Conservation (phyloP, 2,888 invertebrate genomes). For the Leptarthrus brevirostris region DNA sequence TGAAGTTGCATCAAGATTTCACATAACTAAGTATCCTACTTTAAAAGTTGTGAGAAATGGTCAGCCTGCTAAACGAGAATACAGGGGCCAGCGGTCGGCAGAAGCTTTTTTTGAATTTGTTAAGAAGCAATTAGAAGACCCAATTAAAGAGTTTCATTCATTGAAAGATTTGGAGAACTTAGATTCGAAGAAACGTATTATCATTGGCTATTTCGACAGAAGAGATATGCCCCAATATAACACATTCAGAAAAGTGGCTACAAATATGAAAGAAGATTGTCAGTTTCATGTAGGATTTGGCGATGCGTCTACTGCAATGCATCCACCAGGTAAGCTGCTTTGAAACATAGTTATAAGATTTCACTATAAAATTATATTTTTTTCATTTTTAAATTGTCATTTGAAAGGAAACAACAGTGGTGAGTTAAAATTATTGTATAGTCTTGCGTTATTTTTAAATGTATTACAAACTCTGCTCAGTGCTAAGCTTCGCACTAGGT, state of each 20-base stretch:
- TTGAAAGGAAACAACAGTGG: conserved; percentile 2
- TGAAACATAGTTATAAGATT: background rate
- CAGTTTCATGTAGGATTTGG: conserved; percentile 93
- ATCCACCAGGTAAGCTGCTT: conserved; percentile 76
- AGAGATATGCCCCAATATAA: conserved; percentile 85
- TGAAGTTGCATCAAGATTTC: conserved; percentile 88
- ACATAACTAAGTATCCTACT: conserved; percentile 98
- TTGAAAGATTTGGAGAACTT: conserved; percentile 79
- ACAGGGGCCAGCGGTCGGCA: conserved; percentile 88
- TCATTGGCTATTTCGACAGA: conserved; percentile 89
- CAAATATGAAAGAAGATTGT: conserved; percentile 94
- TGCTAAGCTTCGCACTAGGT: too few species aligned
- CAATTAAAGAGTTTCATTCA: conserved; percentile 81
- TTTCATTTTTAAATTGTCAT: background rate
- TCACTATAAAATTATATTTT: background rate
- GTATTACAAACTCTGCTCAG: too few species aligned
- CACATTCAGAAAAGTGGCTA: conserved; percentile 83
- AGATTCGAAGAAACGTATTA: conserved; percentile 84
- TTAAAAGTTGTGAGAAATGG: conserved; percentile 94
- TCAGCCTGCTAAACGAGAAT: conserved; percentile 88
- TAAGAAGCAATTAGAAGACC: conserved; percentile 87
- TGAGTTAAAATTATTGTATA: conserved; percentile 10
- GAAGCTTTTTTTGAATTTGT: conserved; percentile 92
- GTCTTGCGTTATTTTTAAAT: too few species aligned
- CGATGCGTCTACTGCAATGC: conserved; percentile 83